Percentiles rank a stretch among this genome's conserved stretches.
These are phyloP conservation scores for Platichthys stellatus DNA, from an alignment of 2,113 vertebrate species.

Conservation along the genomic window DNA sequence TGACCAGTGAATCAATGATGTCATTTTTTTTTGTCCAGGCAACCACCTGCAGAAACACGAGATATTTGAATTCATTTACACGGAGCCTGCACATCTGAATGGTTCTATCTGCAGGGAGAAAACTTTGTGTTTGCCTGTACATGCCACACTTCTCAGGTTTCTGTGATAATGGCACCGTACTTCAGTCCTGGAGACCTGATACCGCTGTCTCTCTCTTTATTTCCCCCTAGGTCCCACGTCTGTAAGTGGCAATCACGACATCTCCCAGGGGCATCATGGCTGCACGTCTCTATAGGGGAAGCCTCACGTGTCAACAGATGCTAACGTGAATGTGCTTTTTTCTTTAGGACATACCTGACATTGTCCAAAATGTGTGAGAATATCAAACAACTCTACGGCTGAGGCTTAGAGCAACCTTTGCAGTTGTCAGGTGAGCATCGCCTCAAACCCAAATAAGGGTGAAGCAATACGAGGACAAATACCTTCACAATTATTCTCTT, in stretches of 20 bases:
- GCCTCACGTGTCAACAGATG: not conserved
- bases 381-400: not conserved
- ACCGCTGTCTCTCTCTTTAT: too few relatives aligned
- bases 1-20: slow-evolving; percentile 36
- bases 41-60: slow-evolving; percentile 23
- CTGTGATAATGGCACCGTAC: too few relatives aligned
- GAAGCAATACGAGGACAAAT: not conserved
- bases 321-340: not conserved
- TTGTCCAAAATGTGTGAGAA: not conserved
- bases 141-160: too few relatives aligned
- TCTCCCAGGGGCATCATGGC: not conserved
- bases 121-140: too few relatives aligned
- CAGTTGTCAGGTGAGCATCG: not conserved
- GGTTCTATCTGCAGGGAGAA: too few relatives aligned
- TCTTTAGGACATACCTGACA: too few relatives aligned
- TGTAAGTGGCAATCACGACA: slow-evolving; percentile 3
- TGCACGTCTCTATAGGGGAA: slow-evolving; percentile 2
- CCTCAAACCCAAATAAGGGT: not conserved
- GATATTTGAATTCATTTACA: slow-evolving; percentile 20
- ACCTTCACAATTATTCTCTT: not conserved
- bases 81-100: not conserved
- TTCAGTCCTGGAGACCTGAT: too few relatives aligned
- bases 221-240: not conserved
- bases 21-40: slow-evolving; percentile 32
- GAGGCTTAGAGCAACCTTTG: not conserved